Evolutionary conservation across 2,888 invertebrate genomes (phyloP).

Genomic region (Cephus nigrinus): DNA sequence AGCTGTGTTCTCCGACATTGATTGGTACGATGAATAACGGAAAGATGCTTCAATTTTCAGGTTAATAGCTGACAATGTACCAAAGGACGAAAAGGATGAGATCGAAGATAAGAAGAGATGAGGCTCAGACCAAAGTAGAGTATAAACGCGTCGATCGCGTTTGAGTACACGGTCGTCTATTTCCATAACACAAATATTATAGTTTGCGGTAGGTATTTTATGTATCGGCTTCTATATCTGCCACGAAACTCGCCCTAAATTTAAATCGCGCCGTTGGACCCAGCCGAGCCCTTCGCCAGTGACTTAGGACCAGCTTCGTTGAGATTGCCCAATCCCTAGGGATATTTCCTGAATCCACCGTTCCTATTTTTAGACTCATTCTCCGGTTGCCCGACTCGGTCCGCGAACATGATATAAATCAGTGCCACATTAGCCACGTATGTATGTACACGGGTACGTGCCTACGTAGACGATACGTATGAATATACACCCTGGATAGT

Average conservation of each 20-base stretch:
- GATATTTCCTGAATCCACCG: constrained; percentile 37
- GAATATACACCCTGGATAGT: background rate
- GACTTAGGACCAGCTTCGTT: constrained; percentile 25
- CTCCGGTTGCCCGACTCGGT: constrained; percentile 26
- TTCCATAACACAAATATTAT: constrained; percentile 23
- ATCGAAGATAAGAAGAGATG: background rate
- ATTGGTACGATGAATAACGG: background rate
- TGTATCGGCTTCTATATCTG: constrained; percentile 10
- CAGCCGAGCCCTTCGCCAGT: background rate
- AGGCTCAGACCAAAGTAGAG: background rate
- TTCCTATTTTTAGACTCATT: constrained; percentile 44
- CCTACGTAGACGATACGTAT: background rate
- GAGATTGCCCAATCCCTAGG: constrained; percentile 43
- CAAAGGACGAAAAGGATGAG: background rate
- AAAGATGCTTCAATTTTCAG: background rate
- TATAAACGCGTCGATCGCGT: constrained; percentile 9
- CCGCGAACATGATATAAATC: constrained; percentile 8
- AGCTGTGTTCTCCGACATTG: background rate
- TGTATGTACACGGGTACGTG: background rate
- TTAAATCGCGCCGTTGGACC: background rate
- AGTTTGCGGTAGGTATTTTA: constrained; percentile 21
- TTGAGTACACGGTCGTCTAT: constrained; percentile 16
- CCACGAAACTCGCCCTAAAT: constrained; percentile 9
- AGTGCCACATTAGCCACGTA: background rate
- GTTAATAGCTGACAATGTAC: background rate